A percentile compares a stretch with the other conserved stretches of the same genome.
These are phyloP conservation scores for Uria lomvia DNA, from an alignment of 2,113 vertebrate genomes.

Conservation along the genomic window DNA sequence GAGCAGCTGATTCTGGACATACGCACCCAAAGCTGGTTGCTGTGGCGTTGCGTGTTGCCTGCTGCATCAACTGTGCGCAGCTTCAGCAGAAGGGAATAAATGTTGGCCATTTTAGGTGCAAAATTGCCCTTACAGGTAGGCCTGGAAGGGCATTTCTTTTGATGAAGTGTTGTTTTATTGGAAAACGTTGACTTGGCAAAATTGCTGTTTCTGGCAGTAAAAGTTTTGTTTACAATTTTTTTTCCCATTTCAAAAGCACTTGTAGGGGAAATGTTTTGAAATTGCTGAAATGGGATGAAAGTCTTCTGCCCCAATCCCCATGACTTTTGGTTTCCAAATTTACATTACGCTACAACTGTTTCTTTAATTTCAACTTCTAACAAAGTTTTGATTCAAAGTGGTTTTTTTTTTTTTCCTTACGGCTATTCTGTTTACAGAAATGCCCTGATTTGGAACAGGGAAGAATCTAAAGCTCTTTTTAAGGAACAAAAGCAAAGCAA, in stretches of 20 bases:
- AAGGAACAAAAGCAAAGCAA: background rate
- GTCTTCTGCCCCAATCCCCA: background rate
- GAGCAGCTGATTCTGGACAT: background rate
- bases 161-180: background rate
- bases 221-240: background rate
- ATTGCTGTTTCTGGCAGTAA: background rate
- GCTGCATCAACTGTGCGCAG: background rate
- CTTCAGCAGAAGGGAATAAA: background rate
- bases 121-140: background rate
- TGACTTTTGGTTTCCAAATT: background rate
- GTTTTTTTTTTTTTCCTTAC: background rate
- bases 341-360: background rate
- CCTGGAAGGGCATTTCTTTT: background rate
- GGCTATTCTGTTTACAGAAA: background rate
- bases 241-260: background rate
- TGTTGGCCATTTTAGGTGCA: fast-evolving
- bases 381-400: background rate
- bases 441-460: background rate
- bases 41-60: fast-evolving
- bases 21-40: fast-evolving
- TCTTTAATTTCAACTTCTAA: background rate
- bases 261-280: background rate
- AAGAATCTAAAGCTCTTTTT: background rate
- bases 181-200: background rate
- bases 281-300: background rate